phyloP scores from a whole-genome alignment of 2,888 invertebrate genomes.

The Biston stratarius region DNA sequence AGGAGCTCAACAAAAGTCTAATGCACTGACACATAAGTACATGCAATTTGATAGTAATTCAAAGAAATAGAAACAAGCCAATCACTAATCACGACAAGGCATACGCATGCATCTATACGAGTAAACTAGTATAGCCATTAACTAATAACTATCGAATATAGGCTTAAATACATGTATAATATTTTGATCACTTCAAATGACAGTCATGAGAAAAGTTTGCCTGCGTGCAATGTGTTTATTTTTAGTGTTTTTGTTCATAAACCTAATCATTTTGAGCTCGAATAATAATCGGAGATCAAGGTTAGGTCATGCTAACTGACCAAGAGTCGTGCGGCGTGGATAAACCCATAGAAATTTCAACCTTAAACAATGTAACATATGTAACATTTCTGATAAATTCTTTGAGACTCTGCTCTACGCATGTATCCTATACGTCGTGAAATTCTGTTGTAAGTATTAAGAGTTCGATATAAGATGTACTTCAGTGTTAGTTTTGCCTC shows the following conservation, averaged over 20 bases:
- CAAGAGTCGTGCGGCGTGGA: neutral
- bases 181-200: neutral
- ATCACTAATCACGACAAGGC: slow-evolving; percentile 46
- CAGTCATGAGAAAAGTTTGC: slow-evolving; percentile 2
- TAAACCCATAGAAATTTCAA: neutral
- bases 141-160: neutral
- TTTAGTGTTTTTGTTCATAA: neutral
- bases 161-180: neutral
- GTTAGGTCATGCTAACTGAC: neutral
- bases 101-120: slow-evolving; percentile 59
- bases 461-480: too few species aligned
- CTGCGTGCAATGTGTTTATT: neutral
- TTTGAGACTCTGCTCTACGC: too few species aligned
- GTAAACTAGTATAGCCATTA: slow-evolving; percentile 30
- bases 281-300: neutral
- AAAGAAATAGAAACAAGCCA: slow-evolving; percentile 63
- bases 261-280: neutral
- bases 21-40: slow-evolving; percentile 60
- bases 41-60: slow-evolving; percentile 75
- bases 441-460: too few species aligned
- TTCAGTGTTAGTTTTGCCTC: too few species aligned
- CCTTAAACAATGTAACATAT: too few species aligned
- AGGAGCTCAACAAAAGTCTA: slow-evolving; percentile 55
- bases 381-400: too few species aligned
- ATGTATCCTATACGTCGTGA: too few species aligned